These are phyloP conservation scores for Acrobasis consociella DNA, from an alignment of 2,888 invertebrate genomes.

Conservation along the genomic window DNA sequence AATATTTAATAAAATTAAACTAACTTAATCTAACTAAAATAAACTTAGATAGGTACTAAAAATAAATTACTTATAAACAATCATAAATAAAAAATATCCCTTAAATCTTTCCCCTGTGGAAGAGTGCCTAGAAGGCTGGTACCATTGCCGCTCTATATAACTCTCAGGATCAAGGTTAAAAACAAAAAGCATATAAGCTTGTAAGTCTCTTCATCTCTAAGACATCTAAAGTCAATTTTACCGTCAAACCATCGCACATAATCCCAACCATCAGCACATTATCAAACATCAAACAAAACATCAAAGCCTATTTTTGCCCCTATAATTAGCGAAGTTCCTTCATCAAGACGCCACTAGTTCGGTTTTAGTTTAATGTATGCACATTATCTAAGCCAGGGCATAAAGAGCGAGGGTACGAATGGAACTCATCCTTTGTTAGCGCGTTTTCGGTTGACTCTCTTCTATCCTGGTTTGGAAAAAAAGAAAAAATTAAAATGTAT, in stretches of 20 bases:
- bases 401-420: not conserved
- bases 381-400: conserved; percentile 78
- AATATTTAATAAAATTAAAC: too few relatives aligned
- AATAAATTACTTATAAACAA: too few relatives aligned
- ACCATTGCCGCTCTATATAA: too few relatives aligned
- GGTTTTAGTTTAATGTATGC: conserved; percentile 81
- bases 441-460: not conserved
- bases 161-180: too few relatives aligned
- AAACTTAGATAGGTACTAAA: too few relatives aligned
- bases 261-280: not conserved
- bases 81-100: too few relatives aligned
- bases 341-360: conserved; percentile 80
- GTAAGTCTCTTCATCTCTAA: too few relatives aligned
- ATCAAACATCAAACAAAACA: conserved; percentile 15
- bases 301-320: conserved; percentile 48
- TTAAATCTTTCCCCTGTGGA: too few relatives aligned
- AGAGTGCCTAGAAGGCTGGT: too few relatives aligned
- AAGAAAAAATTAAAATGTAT: not conserved
- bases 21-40: too few relatives aligned
- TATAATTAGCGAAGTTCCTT: conserved; percentile 78
- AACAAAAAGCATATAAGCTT: too few relatives aligned
- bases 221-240: not conserved
- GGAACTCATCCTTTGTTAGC: not conserved
- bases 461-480: not conserved
- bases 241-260: not conserved